phyloP scores from a whole-genome alignment of 2,888 invertebrate genomes.

The Pseudococcus longispinus region DNA sequence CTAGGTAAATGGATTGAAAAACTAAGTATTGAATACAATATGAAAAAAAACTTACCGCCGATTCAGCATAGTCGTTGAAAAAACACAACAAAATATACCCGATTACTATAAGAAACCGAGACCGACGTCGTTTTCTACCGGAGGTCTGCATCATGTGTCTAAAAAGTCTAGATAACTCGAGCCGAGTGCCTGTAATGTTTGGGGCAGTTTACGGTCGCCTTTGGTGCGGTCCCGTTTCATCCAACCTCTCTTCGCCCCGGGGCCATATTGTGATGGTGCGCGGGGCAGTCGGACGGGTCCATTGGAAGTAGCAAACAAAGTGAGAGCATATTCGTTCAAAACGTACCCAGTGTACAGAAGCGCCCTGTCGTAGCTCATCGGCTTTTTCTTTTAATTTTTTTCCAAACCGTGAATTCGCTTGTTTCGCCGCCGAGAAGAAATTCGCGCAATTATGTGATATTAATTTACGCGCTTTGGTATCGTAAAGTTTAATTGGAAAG shows the following conservation, averaged over 20 bases:
- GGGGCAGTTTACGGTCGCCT: conserved; percentile 47
- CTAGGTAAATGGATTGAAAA: not conserved
- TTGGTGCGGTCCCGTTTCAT: conserved; percentile 48
- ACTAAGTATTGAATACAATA: not conserved
- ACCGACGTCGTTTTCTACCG: conserved; percentile 50
- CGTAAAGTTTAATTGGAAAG: not conserved
- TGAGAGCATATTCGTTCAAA: conserved; percentile 47
- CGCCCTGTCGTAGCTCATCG: conserved; percentile 6
- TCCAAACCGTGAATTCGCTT: not conserved
- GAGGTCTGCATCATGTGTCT: conserved; percentile 48
- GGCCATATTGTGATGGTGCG: not conserved
- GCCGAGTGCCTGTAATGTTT: conserved; percentile 39
- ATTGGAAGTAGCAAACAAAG: conserved; percentile 44
- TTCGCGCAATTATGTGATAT: conserved; percentile 10
- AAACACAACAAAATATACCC: conserved; percentile 36
- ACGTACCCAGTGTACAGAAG: conserved; percentile 48
- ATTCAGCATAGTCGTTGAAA: conserved; percentile 24
- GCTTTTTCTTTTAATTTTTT: conserved; percentile 27
- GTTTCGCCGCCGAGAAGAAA: not conserved
- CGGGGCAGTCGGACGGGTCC: conserved; percentile 49
- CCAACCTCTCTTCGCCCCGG: conserved; percentile 48
- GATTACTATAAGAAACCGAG: conserved; percentile 20
- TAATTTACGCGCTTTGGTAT: not conserved
- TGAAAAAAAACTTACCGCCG: conserved; percentile 50
- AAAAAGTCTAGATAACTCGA: conserved; percentile 51